Evolutionary conservation across 2,113 vertebrate genomes (phyloP).

Genomic region (Calyptomena viridis): DNA sequence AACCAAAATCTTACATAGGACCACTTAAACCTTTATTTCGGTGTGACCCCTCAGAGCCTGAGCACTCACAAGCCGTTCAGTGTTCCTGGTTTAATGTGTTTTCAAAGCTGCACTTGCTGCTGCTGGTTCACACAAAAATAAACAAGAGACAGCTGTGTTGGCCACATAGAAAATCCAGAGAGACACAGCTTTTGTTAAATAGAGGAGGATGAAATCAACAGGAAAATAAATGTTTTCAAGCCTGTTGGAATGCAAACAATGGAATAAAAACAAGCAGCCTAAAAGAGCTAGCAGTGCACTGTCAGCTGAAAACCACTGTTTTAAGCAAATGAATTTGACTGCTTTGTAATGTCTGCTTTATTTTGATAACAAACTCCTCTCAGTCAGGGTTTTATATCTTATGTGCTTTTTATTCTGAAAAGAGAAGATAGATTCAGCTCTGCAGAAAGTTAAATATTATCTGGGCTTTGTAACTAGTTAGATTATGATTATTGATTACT

Average conservation of each 20-base stretch:
- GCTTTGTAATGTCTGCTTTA: constrained; percentile 21
- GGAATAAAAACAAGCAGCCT: not conserved
- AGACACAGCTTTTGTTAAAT: constrained; percentile 31
- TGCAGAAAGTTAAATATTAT: not conserved
- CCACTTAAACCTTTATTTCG: not conserved
- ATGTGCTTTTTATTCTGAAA: not conserved
- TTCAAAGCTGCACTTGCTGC: not conserved
- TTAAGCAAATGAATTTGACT: constrained; percentile 31
- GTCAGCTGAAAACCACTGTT: constrained; percentile 27
- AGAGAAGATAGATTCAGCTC: not conserved
- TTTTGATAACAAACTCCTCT: constrained; percentile 49
- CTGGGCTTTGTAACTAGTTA: not conserved
- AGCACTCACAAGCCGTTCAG: not conserved
- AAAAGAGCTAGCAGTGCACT: not conserved
- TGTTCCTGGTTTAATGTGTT: not conserved
- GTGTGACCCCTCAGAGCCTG: not conserved
- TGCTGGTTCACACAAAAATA: not conserved
- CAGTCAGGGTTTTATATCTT: not conserved
- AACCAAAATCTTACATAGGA: not conserved
- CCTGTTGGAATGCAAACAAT: constrained; percentile 55
- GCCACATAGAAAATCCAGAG: not conserved
- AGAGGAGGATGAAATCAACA: constrained; percentile 23
- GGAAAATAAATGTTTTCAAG: constrained; percentile 52
- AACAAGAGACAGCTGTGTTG: constrained; percentile 51
- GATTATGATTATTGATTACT: too few species aligned